Evolutionary conservation across 1,140 invertebrate genomes (phyloP).

Genomic region (Bombus haemorrhoidalis): DNA sequence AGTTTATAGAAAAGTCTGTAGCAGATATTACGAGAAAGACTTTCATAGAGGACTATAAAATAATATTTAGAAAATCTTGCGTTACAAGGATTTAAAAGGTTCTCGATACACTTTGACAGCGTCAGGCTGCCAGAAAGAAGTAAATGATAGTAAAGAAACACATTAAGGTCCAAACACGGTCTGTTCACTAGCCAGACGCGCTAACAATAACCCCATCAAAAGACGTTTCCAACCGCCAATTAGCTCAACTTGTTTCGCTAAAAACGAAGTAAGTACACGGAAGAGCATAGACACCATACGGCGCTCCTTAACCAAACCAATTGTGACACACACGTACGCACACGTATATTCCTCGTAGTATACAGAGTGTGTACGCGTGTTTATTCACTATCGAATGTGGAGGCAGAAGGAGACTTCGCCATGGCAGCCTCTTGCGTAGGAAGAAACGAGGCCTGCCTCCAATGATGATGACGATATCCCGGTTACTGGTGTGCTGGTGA

Average conservation of each 20-base stretch:
- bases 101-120: too few relatives aligned
- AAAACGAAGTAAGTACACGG: neutral
- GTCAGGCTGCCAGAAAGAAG: neutral
- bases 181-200: too few relatives aligned
- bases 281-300: neutral
- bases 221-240: neutral
- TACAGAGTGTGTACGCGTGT: constrained; percentile 10
- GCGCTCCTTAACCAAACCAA: neutral
- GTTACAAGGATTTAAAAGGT: too few relatives aligned
- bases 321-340: neutral
- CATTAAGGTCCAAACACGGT: neutral
- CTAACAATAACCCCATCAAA: constrained; percentile 1
- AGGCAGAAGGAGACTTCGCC: constrained; percentile 50
- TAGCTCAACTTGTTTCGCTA: neutral
- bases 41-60: too few relatives aligned
- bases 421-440: constrained; percentile 71
- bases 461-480: constrained; percentile 45
- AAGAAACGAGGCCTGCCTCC: constrained; percentile 59
- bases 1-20: too few relatives aligned
- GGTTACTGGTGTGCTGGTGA: constrained; percentile 54
- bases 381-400: constrained; percentile 29
- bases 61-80: too few relatives aligned
- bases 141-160: neutral
- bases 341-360: too few relatives aligned
- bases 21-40: too few relatives aligned